phyloP scores from a whole-genome alignment of 2,797 vertebrate species.

The Cichlasoma orientale region DNA sequence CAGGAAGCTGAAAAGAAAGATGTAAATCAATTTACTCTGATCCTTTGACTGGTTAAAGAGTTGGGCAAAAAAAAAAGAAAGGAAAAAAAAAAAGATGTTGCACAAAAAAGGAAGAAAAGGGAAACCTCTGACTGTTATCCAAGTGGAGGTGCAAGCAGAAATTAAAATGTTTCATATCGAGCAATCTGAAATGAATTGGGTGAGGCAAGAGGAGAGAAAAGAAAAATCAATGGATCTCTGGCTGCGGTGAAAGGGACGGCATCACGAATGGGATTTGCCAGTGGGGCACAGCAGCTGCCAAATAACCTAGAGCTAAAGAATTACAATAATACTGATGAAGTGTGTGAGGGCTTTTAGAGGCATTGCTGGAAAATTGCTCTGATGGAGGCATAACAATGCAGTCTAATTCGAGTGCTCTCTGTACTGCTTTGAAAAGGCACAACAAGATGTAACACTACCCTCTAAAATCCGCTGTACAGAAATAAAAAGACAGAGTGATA shows the following conservation, averaged over 20 bases:
- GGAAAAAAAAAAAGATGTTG: background rate
- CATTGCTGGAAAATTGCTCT: slow-evolving; percentile 86
- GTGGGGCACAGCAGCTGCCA: slow-evolving; percentile 97
- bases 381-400: slow-evolving; percentile 87
- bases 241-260: slow-evolving; percentile 90
- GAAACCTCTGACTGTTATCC: slow-evolving; percentile 81
- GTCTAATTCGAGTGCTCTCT: slow-evolving; percentile 81
- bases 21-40: slow-evolving; percentile 72
- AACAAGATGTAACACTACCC: slow-evolving; percentile 57
- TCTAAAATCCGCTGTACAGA: slow-evolving; percentile 12
- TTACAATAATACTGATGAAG: slow-evolving; percentile 98
- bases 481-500: slow-evolving; percentile 20
- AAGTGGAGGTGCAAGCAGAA: slow-evolving; percentile 89
- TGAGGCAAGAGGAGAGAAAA: slow-evolving; percentile 83
- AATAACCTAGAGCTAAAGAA: slow-evolving; percentile 96
- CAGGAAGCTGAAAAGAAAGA: slow-evolving; percentile 18
- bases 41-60: slow-evolving; percentile 87
- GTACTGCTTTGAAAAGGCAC: slow-evolving; percentile 70
- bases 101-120: slow-evolving; percentile 59
- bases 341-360: slow-evolving; percentile 89
- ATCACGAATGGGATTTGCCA: slow-evolving; percentile 94
- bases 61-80: slow-evolving; percentile 19
- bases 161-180: slow-evolving; percentile 99
- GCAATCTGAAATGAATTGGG: slow-evolving; percentile 92
- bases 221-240: slow-evolving; percentile 94